Evolutionary conservation across 2,113 vertebrate genomes (phyloP), one percentile per base, ranked within the genome.

Genomic region (Sorex fumeus): DNA sequence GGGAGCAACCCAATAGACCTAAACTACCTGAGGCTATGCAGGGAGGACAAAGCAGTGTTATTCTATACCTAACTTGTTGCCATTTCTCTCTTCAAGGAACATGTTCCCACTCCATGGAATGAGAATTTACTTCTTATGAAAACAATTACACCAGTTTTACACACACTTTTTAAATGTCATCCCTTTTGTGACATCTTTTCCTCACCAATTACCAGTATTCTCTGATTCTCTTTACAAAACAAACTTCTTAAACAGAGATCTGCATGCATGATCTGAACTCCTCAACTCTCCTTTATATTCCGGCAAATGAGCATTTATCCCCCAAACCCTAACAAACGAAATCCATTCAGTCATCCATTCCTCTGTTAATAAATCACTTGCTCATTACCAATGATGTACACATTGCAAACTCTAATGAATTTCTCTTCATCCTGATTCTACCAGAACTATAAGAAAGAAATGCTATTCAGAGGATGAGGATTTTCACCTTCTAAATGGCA

Each of bases 191-290:
- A 45, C 0, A 70, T 8, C 10, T 76, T 91, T 71, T 30, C 23
- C 6, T 62, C 13, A 76, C 18, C 66, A 81, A 86, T 19, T 67
- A 77, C 72, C 57, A 84, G 16, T 71, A 36, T 70, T 66, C n/a
- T 36, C 19, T 60, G 19, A 60, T 60, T 23, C 9, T 84, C 7
- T 72, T 47, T 64, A 47, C 6, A 19, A 43, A 72, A 69, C 15
- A 53, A 45, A 91, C 83, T 19, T n/a, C 81, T 91, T 32, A 91
- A 93, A 53, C 13, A 21, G 3, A 76, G 12, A 3, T 57, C 19
- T 82, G 27, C 50, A 64, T 18, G 8, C 23, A 34, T 78, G 67
- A 69, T 50, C 23, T 43, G 45, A 89, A 78, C 50, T 76, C 8
- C 21, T 60, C 18, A 15, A 19, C 40, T 21, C 1, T 32, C 28